Evolutionary conservation across 2,113 vertebrate species (phyloP), one percentile per base, ranked within the genome.

Genomic region (Setophaga petechia): DNA sequence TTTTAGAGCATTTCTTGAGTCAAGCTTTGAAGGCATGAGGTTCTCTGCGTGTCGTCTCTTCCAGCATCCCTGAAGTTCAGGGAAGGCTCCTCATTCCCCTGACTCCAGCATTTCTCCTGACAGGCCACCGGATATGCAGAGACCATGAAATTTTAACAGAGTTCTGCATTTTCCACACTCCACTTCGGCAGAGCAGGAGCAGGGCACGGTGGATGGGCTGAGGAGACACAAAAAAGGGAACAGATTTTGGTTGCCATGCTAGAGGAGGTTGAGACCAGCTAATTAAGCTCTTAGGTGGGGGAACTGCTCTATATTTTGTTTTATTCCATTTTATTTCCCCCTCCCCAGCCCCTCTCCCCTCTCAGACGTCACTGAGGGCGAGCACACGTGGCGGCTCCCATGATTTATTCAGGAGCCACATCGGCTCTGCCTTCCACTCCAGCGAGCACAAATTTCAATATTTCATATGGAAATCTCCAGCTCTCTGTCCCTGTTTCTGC

Each of bases 401-500:
- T 97, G 95, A 95, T 93, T 97, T 97, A 97, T 97, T 96, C 95
- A 97, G 91, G 11, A 93, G 73, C 75, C 54, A 25, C 85, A 27
- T 3, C 7, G 0, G 65, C 78, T 66, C 96, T 92, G 88, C 84
- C 66, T 95, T 94, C 92, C 69, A 28, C 77, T 76, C 71, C 15
- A 47, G 17, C 0, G 3, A 37, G 39, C 93, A 85, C 6, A 43
- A 58, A 66, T 66, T 13, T 98, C 96, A 96, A 95, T 97, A 97
- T 98, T 97, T 98, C 41, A 97, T 94, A 80, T 5, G 77, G 82
- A 94, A 93, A 87, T 87, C 96, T 97, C 93, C 78, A 94, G 94
- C 84, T 84, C 41, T 39, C 85, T 88, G 93, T 57, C 81, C 89
- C 63, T 84, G 0, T 87, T 95, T 90, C 84, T 94, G 52, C 66